Conservation (phyloP, 1,140 invertebrate genomes). For the Eufriesea mexicana region DNA sequence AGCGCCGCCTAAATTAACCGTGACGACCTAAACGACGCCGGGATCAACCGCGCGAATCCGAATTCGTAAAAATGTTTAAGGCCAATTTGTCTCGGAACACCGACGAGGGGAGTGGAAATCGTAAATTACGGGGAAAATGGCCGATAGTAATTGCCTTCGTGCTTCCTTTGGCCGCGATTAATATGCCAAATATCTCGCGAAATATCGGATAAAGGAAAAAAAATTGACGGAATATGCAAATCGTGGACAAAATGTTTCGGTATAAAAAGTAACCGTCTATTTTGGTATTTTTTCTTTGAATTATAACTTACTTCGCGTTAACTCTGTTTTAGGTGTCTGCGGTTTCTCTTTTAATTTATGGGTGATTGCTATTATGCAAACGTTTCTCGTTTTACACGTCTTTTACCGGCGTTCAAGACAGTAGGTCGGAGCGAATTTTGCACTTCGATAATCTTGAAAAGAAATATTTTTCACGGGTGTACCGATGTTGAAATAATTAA, state of each 20-base stretch:
- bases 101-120: background rate
- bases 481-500: no score
- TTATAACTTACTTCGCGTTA: no score
- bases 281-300: no score
- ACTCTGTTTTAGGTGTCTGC: no score
- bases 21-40: slow-evolving; percentile 39
- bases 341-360: no score
- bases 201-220: background rate
- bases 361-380: no score
- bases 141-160: background rate
- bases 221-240: background rate
- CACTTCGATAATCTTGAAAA: no score
- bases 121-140: background rate
- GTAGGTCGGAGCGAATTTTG: no score
- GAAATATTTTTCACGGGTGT: no score
- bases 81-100: background rate
- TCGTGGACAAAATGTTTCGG: background rate
- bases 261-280: no score
- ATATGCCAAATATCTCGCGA: background rate
- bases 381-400: no score
- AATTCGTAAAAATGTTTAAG: slow-evolving; percentile 36
- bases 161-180: background rate
- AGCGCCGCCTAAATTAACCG: slow-evolving; percentile 42
- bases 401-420: no score
- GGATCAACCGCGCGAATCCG: slow-evolving; percentile 20